These are phyloP conservation scores for Heptranchias perlo DNA, from an alignment of 2,113 vertebrate genomes.

Conservation along the genomic window DNA sequence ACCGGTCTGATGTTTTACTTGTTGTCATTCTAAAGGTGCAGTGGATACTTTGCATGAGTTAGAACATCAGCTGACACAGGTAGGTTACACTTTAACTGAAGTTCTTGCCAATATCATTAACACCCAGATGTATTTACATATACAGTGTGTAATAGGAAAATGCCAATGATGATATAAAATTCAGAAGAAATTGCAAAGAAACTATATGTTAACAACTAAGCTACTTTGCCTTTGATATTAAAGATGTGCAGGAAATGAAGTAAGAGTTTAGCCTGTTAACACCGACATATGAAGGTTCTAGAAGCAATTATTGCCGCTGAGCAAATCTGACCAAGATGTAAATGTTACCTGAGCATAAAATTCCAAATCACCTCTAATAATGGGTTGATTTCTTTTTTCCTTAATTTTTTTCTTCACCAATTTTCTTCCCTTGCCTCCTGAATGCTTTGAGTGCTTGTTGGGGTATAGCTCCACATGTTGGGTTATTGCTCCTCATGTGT, in stretches of 20 bases:
- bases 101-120: background rate
- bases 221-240: background rate
- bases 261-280: background rate
- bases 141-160: background rate
- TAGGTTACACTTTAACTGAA: background rate
- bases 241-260: background rate
- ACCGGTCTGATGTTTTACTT: background rate
- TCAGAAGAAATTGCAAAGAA: background rate
- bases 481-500: no score
- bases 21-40: background rate
- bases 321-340: background rate
- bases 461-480: background rate
- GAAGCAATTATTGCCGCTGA: no score
- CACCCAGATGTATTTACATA: background rate
- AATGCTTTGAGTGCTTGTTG: background rate
- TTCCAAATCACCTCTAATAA: no score
- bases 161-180: background rate
- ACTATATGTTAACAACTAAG: background rate
- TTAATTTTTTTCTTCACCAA: background rate
- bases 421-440: background rate
- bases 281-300: no score
- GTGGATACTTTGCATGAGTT: background rate
- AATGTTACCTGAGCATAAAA: background rate
- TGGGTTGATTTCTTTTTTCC: no score
- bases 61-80: background rate